Base-by-base conservation (phyloP, 2,113 vertebrate species). In the Manacus vitellinus region DNA sequence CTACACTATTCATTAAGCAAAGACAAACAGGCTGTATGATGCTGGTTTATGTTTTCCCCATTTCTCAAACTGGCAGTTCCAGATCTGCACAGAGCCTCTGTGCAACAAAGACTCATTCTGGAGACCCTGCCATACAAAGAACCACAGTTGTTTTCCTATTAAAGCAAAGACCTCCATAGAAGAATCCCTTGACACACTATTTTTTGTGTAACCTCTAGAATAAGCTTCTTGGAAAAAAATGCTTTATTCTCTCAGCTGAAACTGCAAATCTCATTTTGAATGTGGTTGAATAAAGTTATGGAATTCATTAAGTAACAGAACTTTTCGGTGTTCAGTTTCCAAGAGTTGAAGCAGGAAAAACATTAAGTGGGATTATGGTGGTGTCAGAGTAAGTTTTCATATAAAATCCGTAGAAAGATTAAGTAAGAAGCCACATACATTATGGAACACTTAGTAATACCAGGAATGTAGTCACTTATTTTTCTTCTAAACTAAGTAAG, bases 281-380 rank as follows among this genome's bases (percentile, higher is more conserved):
- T 24, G n/a, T 12, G 16, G 25, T 12, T 55, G 22, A 88, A 72
- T 28, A 39, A 84, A 76, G 51, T 47, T 20, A 71, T 21, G 31
- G 51, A 77, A 75, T 75, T 58, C 18, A 54, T 70, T 62, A 89
- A 61, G 21, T 44, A 80, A 73, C 17, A 23, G 4, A 4, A 9
- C 14, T 39, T 92, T 70, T 78, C 10, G 15, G 27, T 55, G 21
- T 65, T 74, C 35, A 31, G 13, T n/a, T 86, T 93, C 51, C 19
- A 80, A 31, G 18, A 84, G 22, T 10, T 19, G 27, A 73, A 74
- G 23, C 23, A 52, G 49, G 28, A 88, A 59, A 46, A 91, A 63
- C 8, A 37, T 12, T 28, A 51, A 54, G 25, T 0, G 0, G 31
- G 46, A 68, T 66, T 88, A 43, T 12, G 30, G 35, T 61, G 54